A percentile compares a stretch with the other conserved stretches of the same genome.
Conservation (phyloP, 1,140 invertebrate species). For the Colletes latitarsis region DNA sequence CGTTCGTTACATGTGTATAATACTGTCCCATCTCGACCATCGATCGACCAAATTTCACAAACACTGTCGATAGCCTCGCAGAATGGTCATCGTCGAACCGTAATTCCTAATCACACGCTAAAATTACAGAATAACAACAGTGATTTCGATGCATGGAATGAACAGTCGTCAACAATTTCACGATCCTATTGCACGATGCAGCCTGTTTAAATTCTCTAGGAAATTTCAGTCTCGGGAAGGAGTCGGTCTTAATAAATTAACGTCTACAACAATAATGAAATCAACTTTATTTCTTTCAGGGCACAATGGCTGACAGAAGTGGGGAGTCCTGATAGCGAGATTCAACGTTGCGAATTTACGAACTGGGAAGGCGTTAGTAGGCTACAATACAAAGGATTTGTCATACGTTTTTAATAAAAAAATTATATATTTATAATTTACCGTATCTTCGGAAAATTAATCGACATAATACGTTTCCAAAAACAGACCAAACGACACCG, state of each 20-base stretch:
- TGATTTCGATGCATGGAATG: conserved; percentile 29
- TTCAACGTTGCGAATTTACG: conserved; percentile 90
- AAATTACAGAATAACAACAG: not conserved
- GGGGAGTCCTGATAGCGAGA: conserved; percentile 92
- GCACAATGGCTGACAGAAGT: conserved; percentile 90
- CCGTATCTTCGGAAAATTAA: not conserved
- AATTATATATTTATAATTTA: not conserved
- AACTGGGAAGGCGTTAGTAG: conserved; percentile 91
- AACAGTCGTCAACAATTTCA: not conserved
- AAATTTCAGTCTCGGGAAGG: too few relatives aligned
- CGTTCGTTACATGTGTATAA: too few relatives aligned
- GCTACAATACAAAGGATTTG: conserved; percentile 90
- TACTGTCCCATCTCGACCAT: too few relatives aligned
- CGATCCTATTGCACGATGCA: too few relatives aligned
- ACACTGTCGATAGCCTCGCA: not conserved
- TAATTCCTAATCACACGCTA: too few relatives aligned
- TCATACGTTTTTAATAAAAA: conserved; percentile 88
- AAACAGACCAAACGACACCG: not conserved
- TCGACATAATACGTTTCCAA: not conserved
- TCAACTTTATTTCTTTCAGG: conserved; percentile 82
- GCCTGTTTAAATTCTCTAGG: too few relatives aligned
- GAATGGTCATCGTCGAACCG: too few relatives aligned
- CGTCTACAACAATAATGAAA: not conserved
- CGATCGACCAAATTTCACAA: conserved; percentile 27
- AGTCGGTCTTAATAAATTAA: too few relatives aligned